Evolutionary conservation across 2,797 vertebrate species (phyloP).

Genomic region (Xerus rutilus): DNA sequence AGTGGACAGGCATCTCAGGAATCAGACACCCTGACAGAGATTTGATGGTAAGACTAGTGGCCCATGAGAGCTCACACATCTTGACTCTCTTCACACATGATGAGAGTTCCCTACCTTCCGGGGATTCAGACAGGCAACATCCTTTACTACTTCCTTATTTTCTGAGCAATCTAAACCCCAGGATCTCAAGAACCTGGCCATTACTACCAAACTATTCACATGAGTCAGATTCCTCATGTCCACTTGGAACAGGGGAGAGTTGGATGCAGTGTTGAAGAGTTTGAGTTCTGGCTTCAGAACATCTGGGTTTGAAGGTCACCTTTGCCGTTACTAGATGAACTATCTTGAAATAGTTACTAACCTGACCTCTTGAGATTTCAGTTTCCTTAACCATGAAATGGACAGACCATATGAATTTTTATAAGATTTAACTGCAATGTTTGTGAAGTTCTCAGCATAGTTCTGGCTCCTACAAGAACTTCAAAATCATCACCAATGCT

Average conservation of each 20-base stretch:
- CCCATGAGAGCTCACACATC: neutral
- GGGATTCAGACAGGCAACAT: neutral
- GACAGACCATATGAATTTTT: no score
- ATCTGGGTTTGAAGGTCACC: neutral
- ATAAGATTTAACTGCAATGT: neutral
- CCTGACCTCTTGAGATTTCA: neutral
- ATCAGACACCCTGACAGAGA: neutral
- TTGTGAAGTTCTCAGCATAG: neutral
- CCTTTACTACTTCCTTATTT: neutral
- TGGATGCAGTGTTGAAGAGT: neutral
- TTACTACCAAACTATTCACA: neutral
- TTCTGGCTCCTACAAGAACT: neutral
- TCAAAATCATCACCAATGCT: neutral
- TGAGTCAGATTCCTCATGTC: neutral
- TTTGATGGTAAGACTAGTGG: neutral
- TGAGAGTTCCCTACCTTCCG: neutral
- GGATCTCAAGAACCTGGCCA: neutral
- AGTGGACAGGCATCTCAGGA: neutral
- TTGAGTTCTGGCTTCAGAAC: neutral
- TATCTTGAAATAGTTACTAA: neutral
- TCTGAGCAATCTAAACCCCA: neutral
- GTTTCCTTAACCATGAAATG: neutral
- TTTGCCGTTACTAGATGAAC: neutral
- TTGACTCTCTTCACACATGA: neutral
- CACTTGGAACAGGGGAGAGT: neutral